Base-by-base conservation (phyloP, 92 coral and sea anemone genomes). In the Heliopora coerulea region DNA sequence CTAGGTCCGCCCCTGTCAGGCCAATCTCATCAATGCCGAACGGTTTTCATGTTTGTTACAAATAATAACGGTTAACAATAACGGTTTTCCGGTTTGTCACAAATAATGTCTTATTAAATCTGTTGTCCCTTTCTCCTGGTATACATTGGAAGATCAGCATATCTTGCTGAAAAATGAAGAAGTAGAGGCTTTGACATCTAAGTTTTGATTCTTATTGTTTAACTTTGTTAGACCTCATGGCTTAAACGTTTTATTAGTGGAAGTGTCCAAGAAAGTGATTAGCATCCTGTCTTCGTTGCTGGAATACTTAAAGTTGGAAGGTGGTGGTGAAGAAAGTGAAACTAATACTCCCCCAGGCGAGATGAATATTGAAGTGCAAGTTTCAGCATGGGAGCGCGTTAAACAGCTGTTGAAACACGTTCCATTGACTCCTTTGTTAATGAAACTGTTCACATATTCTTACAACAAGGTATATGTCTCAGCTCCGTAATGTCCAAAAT, bases 271-370 rank as follows among this genome's bases (percentile, higher is more conserved):
- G 28, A 83, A 85, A 34, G 91, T 84, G 29, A 84, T 95, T 62
- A 78, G 79, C 54, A 80, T 95, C 23, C 59, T 95, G 54, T 86
- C 88, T 0, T 81, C 86, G 18, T 68, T 95, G 65, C 69, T 87
- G 86, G 99, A 90, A 21, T 96, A 95, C 52, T 84, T 90, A 9
- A 91, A 86, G 32, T 84, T 95, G 23, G 99, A 95, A 64, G 86
- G 98, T 20, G 83, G 80, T 33, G 72, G 83, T 12, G 65, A 80
- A 3, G 88, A 88, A 5, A 26, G 56, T 28, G 83, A 82, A 27
- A 75, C 49, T 34, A 88, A 85, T 15, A 83, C 73, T 1, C 42
- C 76, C 33, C 66, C 74, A 0, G 76, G 72, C 14, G 88, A 77
- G 10, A 78, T 95, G 79, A 86, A 52, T 11, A 82, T 95, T 49